Percentiles rank a stretch among this genome's conserved stretches.
phyloP scores from a whole-genome alignment of 2,113 vertebrate species.

The Ictidomys tridecemlineatus region DNA sequence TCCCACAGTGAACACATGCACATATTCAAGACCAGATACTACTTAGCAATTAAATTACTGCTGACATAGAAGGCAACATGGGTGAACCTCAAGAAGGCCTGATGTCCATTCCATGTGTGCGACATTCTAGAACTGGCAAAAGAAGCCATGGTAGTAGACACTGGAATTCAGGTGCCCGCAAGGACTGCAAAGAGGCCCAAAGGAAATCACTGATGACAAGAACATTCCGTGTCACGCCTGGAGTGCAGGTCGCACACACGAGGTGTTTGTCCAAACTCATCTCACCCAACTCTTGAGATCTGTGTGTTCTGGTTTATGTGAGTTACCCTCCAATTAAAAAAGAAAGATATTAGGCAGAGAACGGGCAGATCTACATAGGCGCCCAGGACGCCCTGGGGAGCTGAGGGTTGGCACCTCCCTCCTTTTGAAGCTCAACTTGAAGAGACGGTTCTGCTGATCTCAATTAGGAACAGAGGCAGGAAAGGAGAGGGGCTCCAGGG shows the following conservation, averaged over 20 bases:
- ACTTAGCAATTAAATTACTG: background rate
- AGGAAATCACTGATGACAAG: background rate
- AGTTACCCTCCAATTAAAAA: constrained; percentile 18
- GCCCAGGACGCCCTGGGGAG: background rate
- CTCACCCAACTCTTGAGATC: background rate
- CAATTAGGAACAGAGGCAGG: background rate
- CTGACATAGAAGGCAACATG: background rate
- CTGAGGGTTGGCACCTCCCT: background rate
- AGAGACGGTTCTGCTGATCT: background rate
- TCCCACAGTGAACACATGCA: background rate
- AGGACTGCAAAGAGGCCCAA: too few species aligned
- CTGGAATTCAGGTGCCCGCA: rapidly evolving
- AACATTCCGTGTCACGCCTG: background rate
- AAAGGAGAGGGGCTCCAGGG: background rate
- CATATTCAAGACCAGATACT: background rate
- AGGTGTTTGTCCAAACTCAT: background rate
- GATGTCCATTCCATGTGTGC: too few species aligned
- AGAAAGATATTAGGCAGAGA: background rate
- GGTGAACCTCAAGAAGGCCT: background rate
- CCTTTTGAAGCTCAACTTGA: constrained; percentile 26
- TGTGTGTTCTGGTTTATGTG: background rate
- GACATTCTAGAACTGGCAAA: background rate
- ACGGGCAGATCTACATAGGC: background rate
- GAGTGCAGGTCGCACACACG: background rate
- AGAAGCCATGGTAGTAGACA: background rate